Conservation (phyloP, 2,888 invertebrate genomes). For the Eledone cirrhosa region DNA sequence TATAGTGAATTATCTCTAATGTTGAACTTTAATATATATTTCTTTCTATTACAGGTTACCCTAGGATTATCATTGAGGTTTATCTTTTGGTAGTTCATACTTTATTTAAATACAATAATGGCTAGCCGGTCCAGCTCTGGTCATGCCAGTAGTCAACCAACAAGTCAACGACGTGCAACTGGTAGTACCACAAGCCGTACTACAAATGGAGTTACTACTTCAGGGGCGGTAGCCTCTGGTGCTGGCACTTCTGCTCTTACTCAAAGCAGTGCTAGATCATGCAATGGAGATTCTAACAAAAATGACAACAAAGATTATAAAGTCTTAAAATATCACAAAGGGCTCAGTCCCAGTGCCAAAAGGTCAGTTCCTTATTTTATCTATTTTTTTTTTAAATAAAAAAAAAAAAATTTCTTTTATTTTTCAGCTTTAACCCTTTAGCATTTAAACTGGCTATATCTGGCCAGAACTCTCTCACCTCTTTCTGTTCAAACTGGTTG, state of each 20-base stretch:
- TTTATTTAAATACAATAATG: conserved; percentile 7
- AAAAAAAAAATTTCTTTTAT: no score
- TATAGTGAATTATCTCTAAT: no score
- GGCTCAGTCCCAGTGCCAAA: conserved; percentile 26
- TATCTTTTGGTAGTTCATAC: background rate
- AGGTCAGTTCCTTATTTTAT: background rate
- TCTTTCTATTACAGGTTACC: no score
- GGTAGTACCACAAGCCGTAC: conserved; percentile 1
- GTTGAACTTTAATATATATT: no score
- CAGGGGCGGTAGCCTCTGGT: conserved; percentile 10
- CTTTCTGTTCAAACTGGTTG: no score
- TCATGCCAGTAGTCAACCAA: background rate
- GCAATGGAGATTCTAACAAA: conserved; percentile 19
- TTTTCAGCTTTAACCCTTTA: no score
- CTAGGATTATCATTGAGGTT: no score
- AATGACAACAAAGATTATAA: conserved; percentile 9
- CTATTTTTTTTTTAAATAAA: background rate
- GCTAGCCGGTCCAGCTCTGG: conserved; percentile 17
- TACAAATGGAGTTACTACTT: conserved; percentile 21
- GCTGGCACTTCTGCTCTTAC: conserved; percentile 7
- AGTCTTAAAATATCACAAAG: conserved; percentile 20
- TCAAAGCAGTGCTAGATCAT: conserved; percentile 11
- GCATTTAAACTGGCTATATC: no score
- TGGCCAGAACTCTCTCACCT: no score
- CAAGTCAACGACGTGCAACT: background rate